Conservation (phyloP, 2,888 invertebrate genomes). For the Priocnemis perturbator region DNA sequence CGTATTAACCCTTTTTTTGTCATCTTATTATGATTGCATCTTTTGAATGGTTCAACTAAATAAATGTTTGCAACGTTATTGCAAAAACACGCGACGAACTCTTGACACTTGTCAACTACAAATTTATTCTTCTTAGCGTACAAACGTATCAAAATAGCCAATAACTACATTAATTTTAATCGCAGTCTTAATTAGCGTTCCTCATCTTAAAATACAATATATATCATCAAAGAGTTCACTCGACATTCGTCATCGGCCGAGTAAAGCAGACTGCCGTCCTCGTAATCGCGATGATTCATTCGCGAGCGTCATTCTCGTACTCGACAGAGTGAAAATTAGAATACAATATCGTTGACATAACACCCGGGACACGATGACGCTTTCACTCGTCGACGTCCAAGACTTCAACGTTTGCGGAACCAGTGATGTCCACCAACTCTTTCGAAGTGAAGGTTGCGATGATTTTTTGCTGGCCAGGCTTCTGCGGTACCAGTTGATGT, state of each 20-base stretch:
- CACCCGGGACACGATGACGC: background rate
- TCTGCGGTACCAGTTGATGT: slow-evolving; percentile 80
- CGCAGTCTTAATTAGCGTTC: background rate
- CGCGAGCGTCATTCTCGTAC: background rate
- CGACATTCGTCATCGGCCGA: slow-evolving; percentile 17
- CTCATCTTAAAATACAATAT: background rate
- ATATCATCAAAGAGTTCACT: background rate
- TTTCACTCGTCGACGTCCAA: slow-evolving; percentile 63
- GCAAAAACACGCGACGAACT: too few species aligned
- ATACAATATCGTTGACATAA: background rate
- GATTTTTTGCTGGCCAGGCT: slow-evolving; percentile 80
- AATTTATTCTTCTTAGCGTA: background rate
- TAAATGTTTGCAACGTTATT: too few species aligned
- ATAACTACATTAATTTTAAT: background rate
- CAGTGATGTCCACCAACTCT: slow-evolving; percentile 83
- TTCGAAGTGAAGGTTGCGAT: slow-evolving; percentile 84
- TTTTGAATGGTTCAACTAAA: background rate
- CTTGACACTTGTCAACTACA: too few species aligned
- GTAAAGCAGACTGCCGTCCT: background rate
- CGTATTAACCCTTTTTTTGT: background rate
- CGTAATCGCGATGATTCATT: slow-evolving; percentile 11
- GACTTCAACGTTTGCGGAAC: slow-evolving; percentile 81
- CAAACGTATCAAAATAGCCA: background rate
- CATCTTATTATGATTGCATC: background rate
- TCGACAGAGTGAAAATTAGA: slow-evolving; percentile 8